These are phyloP conservation scores for Nyctalus aviator DNA, from an alignment of 2,797 vertebrate species.

Conservation along the genomic window DNA sequence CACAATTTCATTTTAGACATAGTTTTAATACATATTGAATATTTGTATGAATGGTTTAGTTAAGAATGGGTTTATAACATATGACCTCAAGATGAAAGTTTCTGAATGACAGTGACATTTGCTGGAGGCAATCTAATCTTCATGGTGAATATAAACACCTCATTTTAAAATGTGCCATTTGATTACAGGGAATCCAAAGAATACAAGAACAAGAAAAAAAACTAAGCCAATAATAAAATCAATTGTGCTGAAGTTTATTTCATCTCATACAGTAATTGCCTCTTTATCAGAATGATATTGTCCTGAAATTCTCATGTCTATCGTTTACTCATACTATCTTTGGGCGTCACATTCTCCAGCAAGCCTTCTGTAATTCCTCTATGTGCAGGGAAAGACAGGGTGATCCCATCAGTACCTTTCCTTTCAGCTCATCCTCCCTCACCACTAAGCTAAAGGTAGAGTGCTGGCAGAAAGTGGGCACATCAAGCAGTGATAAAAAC, in stretches of 20 bases:
- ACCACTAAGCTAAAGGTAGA: not conserved
- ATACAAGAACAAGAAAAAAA: slow-evolving; percentile 13
- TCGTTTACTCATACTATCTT: not conserved
- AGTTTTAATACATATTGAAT: not conserved
- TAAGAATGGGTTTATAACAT: not conserved
- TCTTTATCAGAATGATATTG: not conserved
- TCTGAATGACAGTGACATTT: slow-evolving; percentile 42
- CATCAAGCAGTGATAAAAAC: slow-evolving; percentile 47
- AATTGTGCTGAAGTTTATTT: not conserved
- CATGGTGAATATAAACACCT: slow-evolving; percentile 21
- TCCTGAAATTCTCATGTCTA: not conserved
- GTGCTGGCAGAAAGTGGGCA: not conserved
- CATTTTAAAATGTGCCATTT: slow-evolving; percentile 50
- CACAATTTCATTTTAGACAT: slow-evolving; percentile 26
- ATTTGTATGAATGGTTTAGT: slow-evolving; percentile 40
- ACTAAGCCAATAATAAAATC: slow-evolving; percentile 6
- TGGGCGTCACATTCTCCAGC: not conserved
- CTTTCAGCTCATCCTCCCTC: not conserved
- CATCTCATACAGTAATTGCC: not conserved
- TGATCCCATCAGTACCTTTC: not conserved
- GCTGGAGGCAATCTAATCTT: not conserved
- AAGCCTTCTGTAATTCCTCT: not conserved
- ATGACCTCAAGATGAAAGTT: slow-evolving; percentile 41
- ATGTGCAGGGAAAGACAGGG: not conserved
- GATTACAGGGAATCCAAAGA: slow-evolving; percentile 34